These are phyloP conservation scores for Quiscalus mexicanus DNA, from an alignment of 2,113 vertebrate species.

Conservation along the genomic window DNA sequence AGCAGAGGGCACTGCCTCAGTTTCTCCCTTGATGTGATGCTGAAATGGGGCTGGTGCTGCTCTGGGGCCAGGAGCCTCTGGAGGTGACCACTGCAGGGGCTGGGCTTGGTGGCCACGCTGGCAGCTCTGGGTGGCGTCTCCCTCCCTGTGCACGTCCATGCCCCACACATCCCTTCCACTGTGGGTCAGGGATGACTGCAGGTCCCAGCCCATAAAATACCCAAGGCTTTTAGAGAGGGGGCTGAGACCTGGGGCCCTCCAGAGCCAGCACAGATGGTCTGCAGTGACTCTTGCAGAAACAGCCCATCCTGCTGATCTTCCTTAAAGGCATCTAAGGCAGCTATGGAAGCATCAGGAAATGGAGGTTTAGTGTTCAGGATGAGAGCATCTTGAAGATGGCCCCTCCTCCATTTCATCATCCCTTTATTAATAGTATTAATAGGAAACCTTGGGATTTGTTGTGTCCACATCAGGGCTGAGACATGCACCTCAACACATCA, in stretches of 20 bases:
- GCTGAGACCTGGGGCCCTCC: not conserved
- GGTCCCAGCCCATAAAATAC: not conserved
- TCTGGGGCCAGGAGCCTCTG: not conserved
- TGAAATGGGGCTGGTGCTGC: not conserved
- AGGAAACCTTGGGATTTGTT: not conserved
- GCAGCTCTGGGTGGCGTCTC: not conserved
- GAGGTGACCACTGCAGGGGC: not conserved
- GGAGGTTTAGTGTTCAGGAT: not conserved
- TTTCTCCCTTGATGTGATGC: not conserved
- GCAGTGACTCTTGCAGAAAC: not conserved
- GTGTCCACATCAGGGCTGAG: not conserved
- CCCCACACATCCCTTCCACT: not conserved
- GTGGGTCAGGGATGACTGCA: not conserved
- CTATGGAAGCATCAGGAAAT: not conserved
- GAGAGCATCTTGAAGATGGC: not conserved
- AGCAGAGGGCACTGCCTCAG: not conserved
- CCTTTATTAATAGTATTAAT: not conserved
- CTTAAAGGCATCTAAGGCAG: not conserved
- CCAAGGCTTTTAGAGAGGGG: not conserved
- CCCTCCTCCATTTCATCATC: not conserved
- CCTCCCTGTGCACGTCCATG: accelerated
- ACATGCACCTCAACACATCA: not conserved
- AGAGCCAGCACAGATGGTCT: not conserved
- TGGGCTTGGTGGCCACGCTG: not conserved
- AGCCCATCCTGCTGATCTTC: not conserved